phyloP scores from a whole-genome alignment of 1,140 invertebrate species.

The Hypothenemus hampei region DNA sequence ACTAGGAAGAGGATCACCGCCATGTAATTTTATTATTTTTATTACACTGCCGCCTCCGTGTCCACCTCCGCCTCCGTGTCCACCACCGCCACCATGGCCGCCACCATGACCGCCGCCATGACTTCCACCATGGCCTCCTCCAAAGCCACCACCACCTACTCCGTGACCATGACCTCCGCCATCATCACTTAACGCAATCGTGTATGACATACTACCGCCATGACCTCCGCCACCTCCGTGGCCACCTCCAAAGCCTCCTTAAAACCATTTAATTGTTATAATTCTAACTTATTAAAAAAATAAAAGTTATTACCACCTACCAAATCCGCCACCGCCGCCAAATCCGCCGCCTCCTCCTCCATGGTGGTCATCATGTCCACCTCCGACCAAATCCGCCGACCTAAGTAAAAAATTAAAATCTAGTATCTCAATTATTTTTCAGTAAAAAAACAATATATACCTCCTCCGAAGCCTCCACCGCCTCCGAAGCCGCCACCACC shows the following conservation, averaged over 20 bases:
- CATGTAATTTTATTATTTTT: too few relatives aligned
- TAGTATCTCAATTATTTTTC: conserved; percentile 17
- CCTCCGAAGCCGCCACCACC: conserved; percentile 6
- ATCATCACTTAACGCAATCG: conserved; percentile 13
- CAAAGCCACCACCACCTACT: conserved; percentile 21
- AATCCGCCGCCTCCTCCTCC: conserved; percentile 30
- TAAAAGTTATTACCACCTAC: conserved; percentile 4
- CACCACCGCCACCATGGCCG: conserved; percentile 21
- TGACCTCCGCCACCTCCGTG: conserved; percentile 27
- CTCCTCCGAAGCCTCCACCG: too few relatives aligned
- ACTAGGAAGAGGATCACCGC: background rate
- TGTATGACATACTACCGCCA: too few relatives aligned
- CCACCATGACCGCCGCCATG: conserved; percentile 27
- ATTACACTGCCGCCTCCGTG: too few relatives aligned
- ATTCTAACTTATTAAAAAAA: conserved; percentile 1
- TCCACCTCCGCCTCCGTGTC: conserved; percentile 22
- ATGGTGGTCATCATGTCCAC: conserved; percentile 24
- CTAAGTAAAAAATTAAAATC: too few relatives aligned
- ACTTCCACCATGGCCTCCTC: conserved; percentile 23
- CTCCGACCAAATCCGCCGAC: conserved; percentile 30
- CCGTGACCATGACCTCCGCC: conserved; percentile 27
- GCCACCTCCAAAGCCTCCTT: conserved; percentile 26
- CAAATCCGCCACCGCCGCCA: conserved; percentile 29
- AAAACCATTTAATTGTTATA: conserved; percentile 20
- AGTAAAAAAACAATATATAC: background rate